phyloP scores from a whole-genome alignment of 2,113 vertebrate species.

The Columbina picui region DNA sequence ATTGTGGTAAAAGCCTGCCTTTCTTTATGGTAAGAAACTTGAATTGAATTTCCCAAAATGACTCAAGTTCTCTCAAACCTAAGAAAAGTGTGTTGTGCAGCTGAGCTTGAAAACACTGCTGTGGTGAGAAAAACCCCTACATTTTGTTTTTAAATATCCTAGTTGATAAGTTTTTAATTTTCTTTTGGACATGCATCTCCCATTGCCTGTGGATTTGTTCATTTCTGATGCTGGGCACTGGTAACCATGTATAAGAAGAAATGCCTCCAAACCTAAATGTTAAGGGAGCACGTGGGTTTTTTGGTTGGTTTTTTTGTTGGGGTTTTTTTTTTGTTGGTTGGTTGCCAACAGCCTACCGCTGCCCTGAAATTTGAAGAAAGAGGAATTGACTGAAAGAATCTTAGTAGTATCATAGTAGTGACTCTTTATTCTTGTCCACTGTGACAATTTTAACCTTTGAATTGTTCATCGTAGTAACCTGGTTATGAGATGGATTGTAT shows the following conservation, averaged over 20 bases:
- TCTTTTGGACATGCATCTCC: neutral
- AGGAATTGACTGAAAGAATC: slow-evolving; percentile 23
- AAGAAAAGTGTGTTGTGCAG: neutral
- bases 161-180: neutral
- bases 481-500: neutral
- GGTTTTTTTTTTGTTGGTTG: neutral
- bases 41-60: neutral
- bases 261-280: neutral
- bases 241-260: neutral
- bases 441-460: neutral
- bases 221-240: neutral
- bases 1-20: neutral
- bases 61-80: neutral
- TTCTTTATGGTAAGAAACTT: neutral
- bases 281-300: neutral
- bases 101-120: neutral
- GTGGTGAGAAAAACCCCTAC: neutral
- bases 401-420: neutral
- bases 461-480: neutral
- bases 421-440: neutral
- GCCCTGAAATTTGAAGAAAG: neutral
- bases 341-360: neutral
- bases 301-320: neutral
- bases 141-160: neutral
- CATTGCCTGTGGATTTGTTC: neutral